Percentiles rank a stretch among this genome's conserved stretches.
These are phyloP conservation scores for Bellardia pandia DNA, from an alignment of 2,888 invertebrate species.

Conservation along the genomic window DNA sequence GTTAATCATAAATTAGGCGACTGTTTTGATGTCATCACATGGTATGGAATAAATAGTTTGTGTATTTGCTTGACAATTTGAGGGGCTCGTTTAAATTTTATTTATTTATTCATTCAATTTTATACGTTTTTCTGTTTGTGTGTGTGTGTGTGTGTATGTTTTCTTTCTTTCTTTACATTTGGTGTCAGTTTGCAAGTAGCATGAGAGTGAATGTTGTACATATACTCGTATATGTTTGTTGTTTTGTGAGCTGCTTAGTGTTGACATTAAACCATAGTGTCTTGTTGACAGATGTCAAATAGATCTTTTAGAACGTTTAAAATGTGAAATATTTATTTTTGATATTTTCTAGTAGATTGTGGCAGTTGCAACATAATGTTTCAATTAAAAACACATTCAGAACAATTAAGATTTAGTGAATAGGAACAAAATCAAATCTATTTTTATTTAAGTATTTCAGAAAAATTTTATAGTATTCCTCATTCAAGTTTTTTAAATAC, in stretches of 20 bases:
- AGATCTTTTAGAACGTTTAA: slow-evolving; percentile 48
- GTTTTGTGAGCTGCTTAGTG: neutral
- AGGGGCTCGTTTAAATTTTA: slow-evolving; percentile 31
- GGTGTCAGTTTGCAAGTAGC: slow-evolving; percentile 70
- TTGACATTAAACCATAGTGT: slow-evolving; percentile 67
- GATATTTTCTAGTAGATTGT: slow-evolving; percentile 63
- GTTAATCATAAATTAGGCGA: slow-evolving; percentile 73
- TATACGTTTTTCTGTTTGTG: slow-evolving; percentile 8
- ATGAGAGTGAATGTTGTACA: slow-evolving; percentile 4
- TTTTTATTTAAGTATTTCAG: neutral
- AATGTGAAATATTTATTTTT: slow-evolving; percentile 51
- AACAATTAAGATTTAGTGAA: slow-evolving; percentile 53
- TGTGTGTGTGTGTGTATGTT: neutral
- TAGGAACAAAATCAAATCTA: neutral
- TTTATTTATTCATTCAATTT: slow-evolving; percentile 54
- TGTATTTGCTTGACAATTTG: slow-evolving; percentile 32
- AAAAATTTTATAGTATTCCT: no score
- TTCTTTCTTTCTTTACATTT: slow-evolving; percentile 27
- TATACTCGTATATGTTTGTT: slow-evolving; percentile 7
- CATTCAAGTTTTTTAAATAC: no score
- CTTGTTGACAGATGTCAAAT: slow-evolving; percentile 73
- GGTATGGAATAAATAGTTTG: neutral
- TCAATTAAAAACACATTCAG: slow-evolving; percentile 73
- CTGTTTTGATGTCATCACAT: slow-evolving; percentile 26
- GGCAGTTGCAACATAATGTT: slow-evolving; percentile 70